Conservation (phyloP, 2,797 vertebrate species). For the Odontamblyopus lacepedii region DNA sequence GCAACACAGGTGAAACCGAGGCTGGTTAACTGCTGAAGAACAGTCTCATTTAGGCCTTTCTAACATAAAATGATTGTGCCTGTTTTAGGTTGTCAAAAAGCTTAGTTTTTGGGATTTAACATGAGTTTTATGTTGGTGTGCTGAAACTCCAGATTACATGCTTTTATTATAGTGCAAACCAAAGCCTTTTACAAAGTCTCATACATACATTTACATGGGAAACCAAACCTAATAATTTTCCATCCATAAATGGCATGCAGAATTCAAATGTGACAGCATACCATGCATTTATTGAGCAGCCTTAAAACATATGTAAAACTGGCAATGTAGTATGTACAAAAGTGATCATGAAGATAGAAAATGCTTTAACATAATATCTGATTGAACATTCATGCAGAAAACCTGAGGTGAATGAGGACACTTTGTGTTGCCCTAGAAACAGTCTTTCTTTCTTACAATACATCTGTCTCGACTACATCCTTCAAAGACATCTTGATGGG, state of each 20-base stretch:
- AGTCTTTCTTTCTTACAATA: slow-evolving; percentile 33
- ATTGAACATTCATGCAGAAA: slow-evolving; percentile 24
- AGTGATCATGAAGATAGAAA: neutral
- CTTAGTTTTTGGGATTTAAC: slow-evolving; percentile 30
- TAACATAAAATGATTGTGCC: neutral
- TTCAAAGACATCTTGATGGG: slow-evolving; percentile 42
- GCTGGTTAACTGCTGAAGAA: slow-evolving; percentile 60
- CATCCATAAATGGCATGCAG: neutral
- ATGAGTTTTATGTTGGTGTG: slow-evolving; percentile 63
- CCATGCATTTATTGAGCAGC: neutral
- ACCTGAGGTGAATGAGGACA: slow-evolving; percentile 28
- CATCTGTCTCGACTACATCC: slow-evolving; percentile 22
- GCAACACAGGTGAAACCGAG: slow-evolving; percentile 73
- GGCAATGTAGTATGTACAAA: neutral
- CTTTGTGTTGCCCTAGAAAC: slow-evolving; percentile 47
- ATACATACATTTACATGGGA: neutral
- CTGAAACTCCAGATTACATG: slow-evolving; percentile 74
- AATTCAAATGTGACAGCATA: neutral
- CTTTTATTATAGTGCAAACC: neutral
- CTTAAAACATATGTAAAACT: neutral
- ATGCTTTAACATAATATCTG: slow-evolving; percentile 13
- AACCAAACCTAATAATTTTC: neutral
- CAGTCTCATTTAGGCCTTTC: slow-evolving; percentile 11
- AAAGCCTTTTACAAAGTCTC: slow-evolving; percentile 15
- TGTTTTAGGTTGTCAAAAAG: slow-evolving; percentile 23